These are phyloP conservation scores for Copidosoma aretas DNA, from an alignment of 2,888 invertebrate species.

Conservation along the genomic window DNA sequence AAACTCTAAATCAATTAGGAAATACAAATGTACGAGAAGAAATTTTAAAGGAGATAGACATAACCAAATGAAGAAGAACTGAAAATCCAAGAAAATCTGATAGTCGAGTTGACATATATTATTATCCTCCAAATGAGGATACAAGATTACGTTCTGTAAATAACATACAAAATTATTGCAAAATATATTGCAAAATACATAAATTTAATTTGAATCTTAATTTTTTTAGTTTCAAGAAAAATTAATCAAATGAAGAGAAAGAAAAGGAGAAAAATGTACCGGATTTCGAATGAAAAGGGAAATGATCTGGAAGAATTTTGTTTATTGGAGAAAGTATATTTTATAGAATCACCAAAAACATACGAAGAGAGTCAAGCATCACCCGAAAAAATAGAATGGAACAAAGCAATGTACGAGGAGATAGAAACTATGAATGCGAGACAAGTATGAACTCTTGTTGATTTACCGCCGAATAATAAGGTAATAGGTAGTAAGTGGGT, in stretches of 20 bases:
- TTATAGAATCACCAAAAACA: background rate
- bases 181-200: conserved; percentile 7
- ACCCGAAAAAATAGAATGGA: background rate
- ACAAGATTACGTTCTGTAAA: conserved; percentile 1
- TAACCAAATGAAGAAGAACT: background rate
- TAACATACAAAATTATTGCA: conserved; percentile 1
- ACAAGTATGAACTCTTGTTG: background rate
- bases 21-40: background rate
- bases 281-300: background rate
- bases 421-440: background rate
- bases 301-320: background rate
- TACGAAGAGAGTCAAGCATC: conserved; percentile 10
- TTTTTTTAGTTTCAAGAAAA: too few relatives aligned
- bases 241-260: too few relatives aligned
- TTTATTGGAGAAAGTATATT: background rate
- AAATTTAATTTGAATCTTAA: background rate
- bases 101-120: conserved; percentile 1
- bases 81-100: conserved; percentile 12
- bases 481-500: conserved; percentile 3
- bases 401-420: conserved; percentile 6
- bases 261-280: background rate
- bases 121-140: conserved; percentile 10
- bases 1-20: too few relatives aligned
- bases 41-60: background rate
- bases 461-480: background rate